Percentiles rank a stretch among this genome's conserved stretches.
phyloP scores from a whole-genome alignment of 92 coral and sea anemone genomes.

The Epizoanthus rinbou region DNA sequence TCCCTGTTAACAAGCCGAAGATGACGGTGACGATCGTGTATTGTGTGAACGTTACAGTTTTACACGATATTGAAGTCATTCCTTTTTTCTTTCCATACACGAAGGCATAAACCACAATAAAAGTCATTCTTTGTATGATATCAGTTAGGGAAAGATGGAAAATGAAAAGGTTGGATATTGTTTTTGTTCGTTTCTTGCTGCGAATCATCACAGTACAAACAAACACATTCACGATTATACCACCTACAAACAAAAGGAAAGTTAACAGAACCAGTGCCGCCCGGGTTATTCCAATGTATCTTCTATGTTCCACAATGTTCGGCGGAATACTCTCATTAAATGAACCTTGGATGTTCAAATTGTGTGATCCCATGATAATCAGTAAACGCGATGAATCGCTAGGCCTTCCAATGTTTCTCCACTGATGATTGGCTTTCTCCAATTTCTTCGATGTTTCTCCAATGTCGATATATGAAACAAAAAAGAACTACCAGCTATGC shows the following conservation, averaged over 20 bases:
- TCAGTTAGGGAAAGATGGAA: slow-evolving; percentile 27
- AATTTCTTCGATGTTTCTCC: too few species aligned
- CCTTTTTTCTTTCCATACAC: slow-evolving; percentile 14
- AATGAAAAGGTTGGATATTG: slow-evolving; percentile 21
- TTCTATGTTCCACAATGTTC: not conserved
- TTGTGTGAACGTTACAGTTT: slow-evolving; percentile 6
- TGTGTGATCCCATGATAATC: not conserved
- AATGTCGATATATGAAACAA: too few species aligned
- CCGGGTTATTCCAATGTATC: not conserved
- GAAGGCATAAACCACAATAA: not conserved
- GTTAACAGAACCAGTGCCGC: not conserved
- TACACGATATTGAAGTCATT: not conserved
- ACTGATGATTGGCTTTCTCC: too few species aligned
- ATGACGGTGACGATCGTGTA: slow-evolving; percentile 4
- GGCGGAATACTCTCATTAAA: not conserved
- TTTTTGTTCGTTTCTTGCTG: slow-evolving; percentile 16
- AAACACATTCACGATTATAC: slow-evolving; percentile 9
- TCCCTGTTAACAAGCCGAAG: slow-evolving; percentile 30
- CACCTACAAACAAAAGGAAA: not conserved
- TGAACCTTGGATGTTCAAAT: not conserved
- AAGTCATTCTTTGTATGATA: not conserved
- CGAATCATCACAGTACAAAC: slow-evolving; percentile 30
- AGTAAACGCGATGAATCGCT: not conserved
- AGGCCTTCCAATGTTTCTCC: too few species aligned
- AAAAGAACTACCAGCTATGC: too few species aligned